Conservation (phyloP, 2,888 invertebrate species). For the Lithophane leautieri region DNA sequence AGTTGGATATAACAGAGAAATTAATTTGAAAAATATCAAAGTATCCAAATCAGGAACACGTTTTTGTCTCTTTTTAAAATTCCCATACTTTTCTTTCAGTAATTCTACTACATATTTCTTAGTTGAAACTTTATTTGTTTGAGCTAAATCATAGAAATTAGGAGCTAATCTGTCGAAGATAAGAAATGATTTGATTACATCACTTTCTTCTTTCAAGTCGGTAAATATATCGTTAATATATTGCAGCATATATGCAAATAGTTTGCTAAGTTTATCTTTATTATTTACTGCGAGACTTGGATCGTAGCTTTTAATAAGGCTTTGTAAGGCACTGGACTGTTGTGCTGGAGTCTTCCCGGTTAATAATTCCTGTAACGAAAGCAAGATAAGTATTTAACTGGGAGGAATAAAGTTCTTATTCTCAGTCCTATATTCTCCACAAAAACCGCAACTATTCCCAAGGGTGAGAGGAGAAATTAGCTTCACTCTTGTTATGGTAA, state of each 20-base stretch:
- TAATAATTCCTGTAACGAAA: constrained; percentile 88
- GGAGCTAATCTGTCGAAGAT: constrained; percentile 91
- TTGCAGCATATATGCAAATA: constrained; percentile 95
- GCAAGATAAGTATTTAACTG: constrained; percentile 10
- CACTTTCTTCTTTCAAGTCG: constrained; percentile 77
- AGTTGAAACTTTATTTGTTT: constrained; percentile 92
- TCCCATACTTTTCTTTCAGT: constrained; percentile 93
- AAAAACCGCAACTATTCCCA: neutral
- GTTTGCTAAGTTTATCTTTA: constrained; percentile 93
- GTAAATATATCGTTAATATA: constrained; percentile 93
- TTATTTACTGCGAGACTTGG: constrained; percentile 95
- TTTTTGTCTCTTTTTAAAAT: constrained; percentile 91
- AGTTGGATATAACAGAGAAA: constrained; percentile 95
- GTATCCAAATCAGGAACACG: constrained; percentile 92
- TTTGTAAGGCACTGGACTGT: constrained; percentile 93
- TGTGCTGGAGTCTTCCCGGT: constrained; percentile 91
- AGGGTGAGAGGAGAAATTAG: neutral
- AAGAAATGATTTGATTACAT: constrained; percentile 90
- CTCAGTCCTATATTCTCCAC: neutral
- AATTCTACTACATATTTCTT: constrained; percentile 92
- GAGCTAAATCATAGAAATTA: constrained; percentile 92
- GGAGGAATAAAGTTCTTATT: constrained; percentile 10
- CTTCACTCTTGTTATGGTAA: neutral
- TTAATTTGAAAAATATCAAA: constrained; percentile 95
- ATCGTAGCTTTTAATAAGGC: constrained; percentile 97